Evolutionary conservation across 2,888 invertebrate genomes (phyloP).

Genomic region (Philaethria dido): DNA sequence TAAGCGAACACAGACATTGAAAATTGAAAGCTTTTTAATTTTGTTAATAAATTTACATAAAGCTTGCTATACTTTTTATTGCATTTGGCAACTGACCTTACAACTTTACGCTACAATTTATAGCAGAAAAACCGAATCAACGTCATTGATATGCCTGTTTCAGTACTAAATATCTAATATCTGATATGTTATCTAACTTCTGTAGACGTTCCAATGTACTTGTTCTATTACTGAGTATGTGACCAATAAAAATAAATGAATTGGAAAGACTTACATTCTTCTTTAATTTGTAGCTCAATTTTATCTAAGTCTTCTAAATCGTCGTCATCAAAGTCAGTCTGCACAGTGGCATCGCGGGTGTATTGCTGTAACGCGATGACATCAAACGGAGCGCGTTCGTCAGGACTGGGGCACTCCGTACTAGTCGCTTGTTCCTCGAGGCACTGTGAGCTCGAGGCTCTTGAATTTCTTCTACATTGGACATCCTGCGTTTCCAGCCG

Average conservation of each 20-base stretch:
- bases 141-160: no score
- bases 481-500: slow-evolving; percentile 61
- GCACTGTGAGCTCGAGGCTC: slow-evolving; percentile 45
- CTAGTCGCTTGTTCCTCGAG: slow-evolving; percentile 33
- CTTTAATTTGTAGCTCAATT: slow-evolving; percentile 76
- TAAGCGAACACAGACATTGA: not conserved
- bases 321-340: slow-evolving; percentile 80
- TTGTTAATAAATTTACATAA: not conserved
- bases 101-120: no score
- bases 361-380: slow-evolving; percentile 75
- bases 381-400: slow-evolving; percentile 71
- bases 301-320: slow-evolving; percentile 74
- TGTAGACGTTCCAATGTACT: no score
- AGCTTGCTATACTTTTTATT: not conserved
- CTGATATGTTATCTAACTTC: no score
- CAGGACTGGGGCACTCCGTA: slow-evolving; percentile 80
- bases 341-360: slow-evolving; percentile 79
- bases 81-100: not conserved
- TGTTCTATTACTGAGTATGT: not conserved
- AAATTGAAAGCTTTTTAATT: not conserved
- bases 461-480: slow-evolving; percentile 47
- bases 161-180: no score
- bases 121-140: no score
- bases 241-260: not conserved
- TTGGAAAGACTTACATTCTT: slow-evolving; percentile 68